A percentile compares a stretch with the other conserved stretches of the same genome.
Evolutionary conservation across 1,140 invertebrate species (phyloP).

Genomic region (Aphis craccivora): DNA sequence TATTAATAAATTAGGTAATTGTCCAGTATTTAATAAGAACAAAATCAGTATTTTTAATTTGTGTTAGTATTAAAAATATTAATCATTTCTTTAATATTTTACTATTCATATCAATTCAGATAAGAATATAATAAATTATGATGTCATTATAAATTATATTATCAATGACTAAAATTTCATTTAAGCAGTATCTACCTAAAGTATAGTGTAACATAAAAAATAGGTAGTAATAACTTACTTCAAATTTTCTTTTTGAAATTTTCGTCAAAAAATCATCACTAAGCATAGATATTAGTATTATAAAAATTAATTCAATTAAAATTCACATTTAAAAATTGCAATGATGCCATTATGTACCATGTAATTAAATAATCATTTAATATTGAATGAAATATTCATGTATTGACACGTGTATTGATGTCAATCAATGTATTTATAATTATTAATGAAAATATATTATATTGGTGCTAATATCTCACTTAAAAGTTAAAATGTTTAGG

Average conservation of each 20-base stretch:
- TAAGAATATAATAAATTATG: not conserved
- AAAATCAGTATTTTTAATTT: not conserved
- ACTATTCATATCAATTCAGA: not conserved
- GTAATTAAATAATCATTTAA: not conserved
- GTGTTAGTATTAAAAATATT: not conserved
- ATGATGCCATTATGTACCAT: not conserved
- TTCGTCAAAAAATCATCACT: not conserved
- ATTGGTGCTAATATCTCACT: not conserved
- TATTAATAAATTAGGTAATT: not conserved
- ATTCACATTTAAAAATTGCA: not conserved
- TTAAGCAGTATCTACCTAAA: not conserved
- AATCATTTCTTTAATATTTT: not conserved
- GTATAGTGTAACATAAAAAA: not conserved
- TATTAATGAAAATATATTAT: not conserved
- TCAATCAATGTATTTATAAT: not conserved
- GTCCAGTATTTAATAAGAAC: not conserved
- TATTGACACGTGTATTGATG: not conserved
- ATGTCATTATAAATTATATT: not conserved
- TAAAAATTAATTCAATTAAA: not conserved
- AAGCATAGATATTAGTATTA: not conserved
- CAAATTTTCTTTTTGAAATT: not conserved
- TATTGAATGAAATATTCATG: not conserved
- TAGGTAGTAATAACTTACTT: constrained; percentile 17
- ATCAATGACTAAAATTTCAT: not conserved
- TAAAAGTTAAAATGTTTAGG: not conserved